phyloP scores from a whole-genome alignment of 2,113 vertebrate species.

The Neotoma lepida region DNA sequence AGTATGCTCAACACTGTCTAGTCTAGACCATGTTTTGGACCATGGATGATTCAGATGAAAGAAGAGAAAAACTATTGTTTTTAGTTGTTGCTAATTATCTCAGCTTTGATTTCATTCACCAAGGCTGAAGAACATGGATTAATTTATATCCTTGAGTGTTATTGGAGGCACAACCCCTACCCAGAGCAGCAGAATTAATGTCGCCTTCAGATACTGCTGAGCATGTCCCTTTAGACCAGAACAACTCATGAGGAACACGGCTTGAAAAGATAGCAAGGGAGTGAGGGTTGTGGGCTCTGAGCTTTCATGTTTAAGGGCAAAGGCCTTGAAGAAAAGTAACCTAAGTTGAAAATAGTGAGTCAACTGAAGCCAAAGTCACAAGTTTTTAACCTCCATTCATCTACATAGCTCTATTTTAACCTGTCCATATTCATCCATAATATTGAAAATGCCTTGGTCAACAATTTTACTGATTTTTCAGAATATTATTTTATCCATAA shows the following conservation, averaged over 20 bases:
- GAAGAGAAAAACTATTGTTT: background rate
- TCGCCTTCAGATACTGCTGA: constrained; percentile 29
- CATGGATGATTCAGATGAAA: background rate
- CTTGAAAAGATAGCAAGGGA: constrained; percentile 33
- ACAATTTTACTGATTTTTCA: constrained; percentile 50
- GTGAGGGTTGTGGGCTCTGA: background rate
- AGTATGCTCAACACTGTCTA: background rate
- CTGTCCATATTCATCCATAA: constrained; percentile 43
- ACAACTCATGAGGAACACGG: constrained; percentile 46
- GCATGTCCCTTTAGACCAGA: background rate
- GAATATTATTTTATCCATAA: constrained; percentile 66
- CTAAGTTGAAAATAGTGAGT: background rate
- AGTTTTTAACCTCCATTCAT: constrained; percentile 41
- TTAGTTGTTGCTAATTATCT: background rate
- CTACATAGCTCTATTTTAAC: background rate
- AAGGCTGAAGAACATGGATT: constrained; percentile 23
- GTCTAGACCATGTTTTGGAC: background rate
- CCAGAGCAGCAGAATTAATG: background rate
- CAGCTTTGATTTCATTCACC: constrained; percentile 46
- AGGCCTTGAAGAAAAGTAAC: constrained; percentile 62
- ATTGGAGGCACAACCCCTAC: constrained; percentile 18
- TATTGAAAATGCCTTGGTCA: background rate
- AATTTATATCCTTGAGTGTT: constrained; percentile 56
- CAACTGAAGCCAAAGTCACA: background rate
- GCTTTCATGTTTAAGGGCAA: constrained; percentile 6